Percentiles rank a stretch among this genome's conserved stretches.
These are phyloP conservation scores for Drosophila nigricruria DNA, from an alignment of 2,888 invertebrate species.

Conservation along the genomic window DNA sequence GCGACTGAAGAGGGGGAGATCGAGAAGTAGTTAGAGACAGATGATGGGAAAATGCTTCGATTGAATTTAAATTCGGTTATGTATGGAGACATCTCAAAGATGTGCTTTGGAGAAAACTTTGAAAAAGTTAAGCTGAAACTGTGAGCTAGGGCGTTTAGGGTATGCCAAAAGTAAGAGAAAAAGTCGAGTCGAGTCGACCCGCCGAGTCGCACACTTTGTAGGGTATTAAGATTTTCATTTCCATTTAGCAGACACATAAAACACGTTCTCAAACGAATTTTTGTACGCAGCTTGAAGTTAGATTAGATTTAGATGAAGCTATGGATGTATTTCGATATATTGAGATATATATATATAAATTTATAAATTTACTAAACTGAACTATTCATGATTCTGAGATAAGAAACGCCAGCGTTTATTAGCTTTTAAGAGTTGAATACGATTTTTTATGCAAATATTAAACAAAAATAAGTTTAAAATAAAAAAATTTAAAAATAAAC, in stretches of 20 bases:
- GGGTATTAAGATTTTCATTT: conserved; percentile 44
- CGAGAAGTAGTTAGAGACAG: background rate
- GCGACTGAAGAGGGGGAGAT: background rate
- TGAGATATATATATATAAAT: conserved; percentile 1
- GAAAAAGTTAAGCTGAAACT: conserved; percentile 57
- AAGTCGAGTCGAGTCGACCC: conserved; percentile 16
- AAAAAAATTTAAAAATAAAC: background rate
- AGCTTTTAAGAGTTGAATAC: conserved; percentile 35
- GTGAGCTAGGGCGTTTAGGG: conserved; percentile 33
- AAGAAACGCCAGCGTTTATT: conserved; percentile 57
- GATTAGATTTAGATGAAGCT: conserved; percentile 6
- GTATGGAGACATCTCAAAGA: conserved; percentile 37
- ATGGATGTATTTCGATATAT: background rate
- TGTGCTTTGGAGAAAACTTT: conserved; percentile 32
- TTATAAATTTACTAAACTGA: conserved; percentile 14
- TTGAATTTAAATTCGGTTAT: background rate
- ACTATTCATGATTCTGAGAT: conserved; percentile 43
- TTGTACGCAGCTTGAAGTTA: conserved; percentile 1
- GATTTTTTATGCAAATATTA: conserved; percentile 32
- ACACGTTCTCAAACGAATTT: conserved; percentile 25
- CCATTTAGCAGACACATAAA: conserved; percentile 23
- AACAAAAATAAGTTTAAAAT: background rate
- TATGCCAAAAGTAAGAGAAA: conserved; percentile 16
- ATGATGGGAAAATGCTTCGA: background rate
- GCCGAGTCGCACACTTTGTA: conserved; percentile 19